Conservation (phyloP, 2,888 invertebrate species). For the Drosophila cracens region DNA sequence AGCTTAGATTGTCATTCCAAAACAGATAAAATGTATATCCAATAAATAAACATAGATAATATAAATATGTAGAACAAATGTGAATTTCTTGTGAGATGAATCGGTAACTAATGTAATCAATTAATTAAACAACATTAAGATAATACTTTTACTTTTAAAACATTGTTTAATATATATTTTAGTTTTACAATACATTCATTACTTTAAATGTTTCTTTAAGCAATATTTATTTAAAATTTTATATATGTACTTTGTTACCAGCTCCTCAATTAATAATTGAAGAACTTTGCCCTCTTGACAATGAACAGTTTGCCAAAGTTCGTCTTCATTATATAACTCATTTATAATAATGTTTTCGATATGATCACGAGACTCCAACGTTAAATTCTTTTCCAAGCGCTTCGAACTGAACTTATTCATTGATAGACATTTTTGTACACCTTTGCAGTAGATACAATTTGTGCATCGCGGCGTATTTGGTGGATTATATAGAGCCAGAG, state of each 20-base stretch:
- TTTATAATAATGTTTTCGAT: constrained; percentile 90
- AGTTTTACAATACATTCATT: not conserved
- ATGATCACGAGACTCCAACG: constrained; percentile 85
- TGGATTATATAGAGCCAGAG: not conserved
- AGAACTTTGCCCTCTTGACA: constrained; percentile 90
- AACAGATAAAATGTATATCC: constrained; percentile 51
- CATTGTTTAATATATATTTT: not conserved
- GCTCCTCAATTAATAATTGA: constrained; percentile 86
- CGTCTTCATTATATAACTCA: constrained; percentile 90
- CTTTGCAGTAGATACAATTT: not conserved
- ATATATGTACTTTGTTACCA: constrained; percentile 86
- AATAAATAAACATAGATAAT: constrained; percentile 54
- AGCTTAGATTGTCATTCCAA: constrained; percentile 59
- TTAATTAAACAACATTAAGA: not conserved
- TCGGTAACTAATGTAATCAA: not conserved
- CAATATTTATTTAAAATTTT: constrained; percentile 76
- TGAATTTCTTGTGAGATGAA: constrained; percentile 1
- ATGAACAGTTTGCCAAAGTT: constrained; percentile 91
- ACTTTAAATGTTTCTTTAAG: not conserved
- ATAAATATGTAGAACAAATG: constrained; percentile 24
- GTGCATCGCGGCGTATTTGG: not conserved
- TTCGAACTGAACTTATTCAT: not conserved
- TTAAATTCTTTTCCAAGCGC: not conserved
- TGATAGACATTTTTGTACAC: not conserved
- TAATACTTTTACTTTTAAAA: not conserved